Evolutionary conservation across 2,797 vertebrate species (phyloP).

Genomic region (Acrossocheilus wenchowensis): DNA sequence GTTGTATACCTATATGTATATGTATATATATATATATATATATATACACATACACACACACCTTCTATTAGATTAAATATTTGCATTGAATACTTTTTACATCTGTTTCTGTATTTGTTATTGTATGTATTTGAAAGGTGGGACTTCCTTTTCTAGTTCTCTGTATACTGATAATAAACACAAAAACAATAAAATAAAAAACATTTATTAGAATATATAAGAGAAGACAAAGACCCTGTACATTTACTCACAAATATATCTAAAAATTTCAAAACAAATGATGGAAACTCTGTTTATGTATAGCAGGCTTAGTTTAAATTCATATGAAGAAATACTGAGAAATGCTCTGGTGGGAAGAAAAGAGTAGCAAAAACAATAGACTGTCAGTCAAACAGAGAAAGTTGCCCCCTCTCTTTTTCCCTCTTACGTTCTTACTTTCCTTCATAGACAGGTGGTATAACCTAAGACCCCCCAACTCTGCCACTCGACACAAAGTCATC

Average conservation of each 20-base stretch:
- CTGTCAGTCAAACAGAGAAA: background rate
- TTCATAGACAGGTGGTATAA: slow-evolving; percentile 38
- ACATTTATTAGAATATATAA: no score
- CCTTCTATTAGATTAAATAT: no score
- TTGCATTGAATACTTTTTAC: no score
- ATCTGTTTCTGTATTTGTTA: background rate
- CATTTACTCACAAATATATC: background rate
- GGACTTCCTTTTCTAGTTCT: background rate
- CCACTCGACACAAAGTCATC: slow-evolving; percentile 74
- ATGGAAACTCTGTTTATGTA: background rate
- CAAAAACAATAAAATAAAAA: background rate
- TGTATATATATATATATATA: background rate
- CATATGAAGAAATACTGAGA: background rate
- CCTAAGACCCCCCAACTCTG: slow-evolving; percentile 65
- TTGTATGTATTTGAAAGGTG: background rate
- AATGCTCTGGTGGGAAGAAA: slow-evolving; percentile 8
- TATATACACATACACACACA: no score
- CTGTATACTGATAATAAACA: background rate
- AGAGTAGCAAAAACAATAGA: slow-evolving; percentile 1
- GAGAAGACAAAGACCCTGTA: background rate
- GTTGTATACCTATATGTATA: no score
- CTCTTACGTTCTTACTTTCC: slow-evolving; percentile 2
- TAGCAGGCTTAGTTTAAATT: background rate
- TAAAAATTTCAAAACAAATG: background rate
- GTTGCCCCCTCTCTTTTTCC: slow-evolving; percentile 22